Evolutionary conservation across 1,140 invertebrate genomes (phyloP), one percentile per base, ranked within the genome.

Genomic region (Macrostomum lignano): DNA sequence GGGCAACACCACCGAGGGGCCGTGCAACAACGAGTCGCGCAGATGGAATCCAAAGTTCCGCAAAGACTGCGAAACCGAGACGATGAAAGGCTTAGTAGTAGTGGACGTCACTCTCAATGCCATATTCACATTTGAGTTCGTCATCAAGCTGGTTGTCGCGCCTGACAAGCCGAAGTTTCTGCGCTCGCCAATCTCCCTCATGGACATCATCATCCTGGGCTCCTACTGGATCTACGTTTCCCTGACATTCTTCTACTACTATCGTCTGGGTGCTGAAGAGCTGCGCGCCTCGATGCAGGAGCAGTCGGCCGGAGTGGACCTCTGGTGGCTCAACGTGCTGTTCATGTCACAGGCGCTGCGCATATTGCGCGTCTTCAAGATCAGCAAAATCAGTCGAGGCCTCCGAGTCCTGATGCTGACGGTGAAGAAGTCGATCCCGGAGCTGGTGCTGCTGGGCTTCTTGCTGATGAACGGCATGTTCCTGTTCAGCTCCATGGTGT

Each of bases 401-500:
- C 13, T 25, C 7, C 13, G 31, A 10, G 21, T 44, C 10, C 35
- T 42, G 17, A 34, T n/a, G 17, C 21, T 14, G 5, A 20, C 33
- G 11, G 30, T 17, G 1, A 42, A 36, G 7, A 21, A 36, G 9
- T 25, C 34, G 9, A 40, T 42, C 19, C 14, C 41, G 7, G 13
- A 42, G 2, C 42, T 42, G 17, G 21, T 44, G 3, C 9, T 40
- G 2, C 38, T 40, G 6, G 23, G 26, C 3, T 42, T 36, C 35
- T 3, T 36, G 2, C 21, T 38, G 19, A 28, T 28, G 26, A 28
- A 28, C 9, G 26, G 26, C 7, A 28, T 28, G 26, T 28, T 28
- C 19, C 9, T 28, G 3, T 28, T 28, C 19, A 15, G 14, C 3
- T 25, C 35, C 15, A 21, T 38, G 3, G 33, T 36, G 6, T 30